Conservation (phyloP, 2,797 vertebrate species). For the Alcedo atthis region DNA sequence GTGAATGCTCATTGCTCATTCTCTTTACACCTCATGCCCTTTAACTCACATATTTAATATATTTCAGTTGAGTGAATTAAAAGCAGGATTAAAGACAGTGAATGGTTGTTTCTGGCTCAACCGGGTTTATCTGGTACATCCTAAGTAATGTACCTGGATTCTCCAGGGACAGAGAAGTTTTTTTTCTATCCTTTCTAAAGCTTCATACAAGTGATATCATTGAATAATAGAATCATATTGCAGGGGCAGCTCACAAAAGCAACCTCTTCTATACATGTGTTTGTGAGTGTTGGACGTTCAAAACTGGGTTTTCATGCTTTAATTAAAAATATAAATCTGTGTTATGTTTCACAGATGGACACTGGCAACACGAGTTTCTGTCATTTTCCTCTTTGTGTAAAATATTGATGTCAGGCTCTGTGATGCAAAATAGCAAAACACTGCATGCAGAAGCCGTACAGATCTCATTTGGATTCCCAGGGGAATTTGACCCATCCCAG, state of each 20-base stretch:
- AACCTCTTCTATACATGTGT: background rate
- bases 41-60: conserved; percentile 15
- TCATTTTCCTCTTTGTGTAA: background rate
- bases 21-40: background rate
- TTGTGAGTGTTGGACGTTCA: background rate
- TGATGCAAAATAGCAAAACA: conserved; percentile 29
- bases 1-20: conserved; percentile 12
- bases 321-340: conserved; percentile 25
- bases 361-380: background rate
- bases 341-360: background rate
- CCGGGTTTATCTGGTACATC: background rate
- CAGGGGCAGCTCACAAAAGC: background rate
- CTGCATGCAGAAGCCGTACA: conserved; percentile 15
- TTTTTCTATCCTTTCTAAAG: background rate
- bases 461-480: conserved; percentile 52
- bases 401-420: background rate
- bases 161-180: background rate
- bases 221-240: background rate
- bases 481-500: conserved; percentile 21
- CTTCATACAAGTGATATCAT: background rate
- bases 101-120: conserved; percentile 2
- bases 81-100: background rate
- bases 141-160: background rate
- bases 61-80: conserved; percentile 23
- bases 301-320: background rate